These are phyloP conservation scores for Steinernema khuongi DNA, from an alignment of 1,140 invertebrate genomes.

Conservation along the genomic window DNA sequence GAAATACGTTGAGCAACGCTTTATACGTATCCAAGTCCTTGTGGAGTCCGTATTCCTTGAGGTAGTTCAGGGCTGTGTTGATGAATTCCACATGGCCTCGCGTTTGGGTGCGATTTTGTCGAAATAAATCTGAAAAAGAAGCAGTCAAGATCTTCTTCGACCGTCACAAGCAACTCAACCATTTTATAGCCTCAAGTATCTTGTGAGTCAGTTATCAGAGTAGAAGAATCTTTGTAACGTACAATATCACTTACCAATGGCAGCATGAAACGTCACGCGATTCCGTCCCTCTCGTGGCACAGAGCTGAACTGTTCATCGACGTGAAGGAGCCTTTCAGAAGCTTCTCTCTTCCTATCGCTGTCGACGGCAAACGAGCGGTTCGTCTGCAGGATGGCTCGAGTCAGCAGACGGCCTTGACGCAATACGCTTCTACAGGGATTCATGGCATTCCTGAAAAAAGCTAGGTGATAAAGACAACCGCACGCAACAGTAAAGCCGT, in stretches of 20 bases:
- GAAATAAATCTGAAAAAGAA: conserved; percentile 38
- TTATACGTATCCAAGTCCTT: conserved; percentile 88
- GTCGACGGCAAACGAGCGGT: too few relatives aligned
- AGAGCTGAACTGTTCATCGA: conserved; percentile 41
- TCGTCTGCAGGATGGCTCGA: too few relatives aligned
- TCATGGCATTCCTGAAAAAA: too few relatives aligned
- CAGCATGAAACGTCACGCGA: conserved; percentile 37
- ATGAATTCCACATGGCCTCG: conserved; percentile 88
- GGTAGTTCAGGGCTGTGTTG: conserved; percentile 74
- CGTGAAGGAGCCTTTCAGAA: conserved; percentile 23
- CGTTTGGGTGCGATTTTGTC: conserved; percentile 31
- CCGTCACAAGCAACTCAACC: background rate
- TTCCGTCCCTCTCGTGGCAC: conserved; percentile 33
- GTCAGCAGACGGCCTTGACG: too few relatives aligned
- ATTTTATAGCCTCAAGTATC: background rate
- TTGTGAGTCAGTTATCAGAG: background rate
- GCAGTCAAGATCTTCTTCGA: background rate
- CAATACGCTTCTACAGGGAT: too few relatives aligned
- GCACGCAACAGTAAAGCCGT: too few relatives aligned
- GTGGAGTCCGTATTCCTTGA: conserved; percentile 78
- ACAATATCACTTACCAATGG: conserved; percentile 34
- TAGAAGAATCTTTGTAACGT: background rate
- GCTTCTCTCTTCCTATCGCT: background rate
- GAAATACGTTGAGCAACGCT: conserved; percentile 78
- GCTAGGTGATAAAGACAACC: too few relatives aligned